Base-by-base conservation (phyloP, 2,797 vertebrate species). In the Takifugu rubripes region DNA sequence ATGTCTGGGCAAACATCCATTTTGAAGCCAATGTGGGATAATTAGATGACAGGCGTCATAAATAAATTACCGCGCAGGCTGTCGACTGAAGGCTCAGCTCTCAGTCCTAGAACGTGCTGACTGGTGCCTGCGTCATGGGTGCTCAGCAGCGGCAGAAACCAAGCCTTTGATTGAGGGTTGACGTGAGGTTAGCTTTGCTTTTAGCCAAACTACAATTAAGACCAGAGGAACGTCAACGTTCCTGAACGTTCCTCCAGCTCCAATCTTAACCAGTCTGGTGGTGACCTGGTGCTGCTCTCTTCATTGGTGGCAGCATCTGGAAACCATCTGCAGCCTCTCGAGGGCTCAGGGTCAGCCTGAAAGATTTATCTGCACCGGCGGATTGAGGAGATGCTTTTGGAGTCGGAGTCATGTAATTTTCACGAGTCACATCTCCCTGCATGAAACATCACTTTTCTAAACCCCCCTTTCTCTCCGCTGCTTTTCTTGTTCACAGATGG, bases 401-500 rank as follows among this genome's bases (percentile, higher is more conserved):
- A 44, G 46, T 61, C 9, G 16, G 42, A 33, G 57, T 54, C 45
- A 64, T 72, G 36, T 40, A 40, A 40, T 40, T 40, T 57, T 54
- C 44, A 33, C n/a, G 26, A 51, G 33, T 60, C 61, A 47, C 56
- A 40, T 9, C 2, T 46, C 48, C 31, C 45, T 40, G 5, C 61
- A 52, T 56, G 27, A 68, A 56, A 15, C 45, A 10, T 52, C 52
- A 56, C 51, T 51, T 50, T n/a, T 7, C 62, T 83, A 59, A 84
- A 46, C 17, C 6, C 61, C 14, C 61, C 64, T 24, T n/a, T 62
- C 14, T 63, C 59, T 43, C 64, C 56, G 49, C 67, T 51, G 10
- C 33, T 82, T 27, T 68, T 11, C 77, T 33, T 66, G 21, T 83
- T 72, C 36, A 36, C 88, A 96, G 94, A 92, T 94, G 90, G 94